A percentile compares a stretch with the other conserved stretches of the same genome.
Conservation (phyloP, 2,113 vertebrate genomes). For the Microcebus griseorufus region DNA sequence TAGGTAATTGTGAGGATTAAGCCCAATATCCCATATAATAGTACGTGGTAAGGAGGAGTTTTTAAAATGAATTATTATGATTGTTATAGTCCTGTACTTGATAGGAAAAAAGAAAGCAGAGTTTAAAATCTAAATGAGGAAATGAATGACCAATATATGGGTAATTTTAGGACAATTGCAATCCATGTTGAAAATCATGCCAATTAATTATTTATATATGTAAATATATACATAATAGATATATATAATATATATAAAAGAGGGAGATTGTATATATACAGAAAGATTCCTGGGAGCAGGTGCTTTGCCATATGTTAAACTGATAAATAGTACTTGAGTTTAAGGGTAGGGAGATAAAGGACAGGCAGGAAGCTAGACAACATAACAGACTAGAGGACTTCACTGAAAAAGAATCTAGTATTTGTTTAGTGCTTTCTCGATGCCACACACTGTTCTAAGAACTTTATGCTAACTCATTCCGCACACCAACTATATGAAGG, state of each 20-base stretch:
- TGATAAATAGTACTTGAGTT: not conserved
- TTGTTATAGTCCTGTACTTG: not conserved
- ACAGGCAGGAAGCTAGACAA: not conserved
- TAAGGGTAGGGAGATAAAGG: not conserved
- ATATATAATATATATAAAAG: not conserved
- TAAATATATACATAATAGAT: too few relatives aligned
- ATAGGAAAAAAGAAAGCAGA: not conserved
- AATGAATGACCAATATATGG: not conserved
- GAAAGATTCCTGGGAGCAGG: not conserved
- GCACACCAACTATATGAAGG: not conserved
- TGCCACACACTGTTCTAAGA: not conserved
- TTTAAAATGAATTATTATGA: not conserved
- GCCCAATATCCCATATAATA: too few relatives aligned
- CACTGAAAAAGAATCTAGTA: not conserved
- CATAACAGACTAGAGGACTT: not conserved
- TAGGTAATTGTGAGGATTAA: not conserved
- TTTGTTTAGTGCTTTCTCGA: not conserved
- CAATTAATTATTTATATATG: not conserved
- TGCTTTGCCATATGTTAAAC: not conserved
- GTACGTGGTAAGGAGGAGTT: not conserved
- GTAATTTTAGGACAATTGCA: not conserved
- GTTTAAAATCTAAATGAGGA: constrained; percentile 2
- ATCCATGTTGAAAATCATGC: not conserved
- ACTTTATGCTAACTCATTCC: not conserved
- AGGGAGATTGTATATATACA: not conserved